phyloP scores from a whole-genome alignment of 2,113 vertebrate genomes.

The Rana temporaria region DNA sequence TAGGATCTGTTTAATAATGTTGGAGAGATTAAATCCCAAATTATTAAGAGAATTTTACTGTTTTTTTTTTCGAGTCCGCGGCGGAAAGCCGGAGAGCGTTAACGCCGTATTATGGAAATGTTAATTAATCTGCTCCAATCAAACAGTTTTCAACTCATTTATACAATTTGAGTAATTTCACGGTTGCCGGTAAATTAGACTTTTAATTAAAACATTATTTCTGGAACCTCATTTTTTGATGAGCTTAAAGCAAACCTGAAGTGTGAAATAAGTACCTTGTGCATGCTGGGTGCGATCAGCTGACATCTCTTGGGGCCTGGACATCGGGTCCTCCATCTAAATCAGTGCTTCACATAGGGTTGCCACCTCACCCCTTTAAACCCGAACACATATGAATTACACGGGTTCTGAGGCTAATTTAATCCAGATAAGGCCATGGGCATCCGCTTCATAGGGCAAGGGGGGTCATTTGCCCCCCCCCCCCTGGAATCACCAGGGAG shows the following conservation, averaged over 20 bases:
- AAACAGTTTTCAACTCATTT: background rate
- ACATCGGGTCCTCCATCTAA: too few species aligned
- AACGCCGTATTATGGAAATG: background rate
- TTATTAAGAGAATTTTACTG: conserved; percentile 6
- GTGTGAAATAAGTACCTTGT: too few species aligned
- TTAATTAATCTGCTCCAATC: conserved; percentile 2
- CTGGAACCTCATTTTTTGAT: background rate
- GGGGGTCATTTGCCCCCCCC: too few species aligned
- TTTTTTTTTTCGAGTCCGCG: background rate
- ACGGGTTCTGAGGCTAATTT: too few species aligned
- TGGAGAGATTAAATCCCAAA: conserved; percentile 7
- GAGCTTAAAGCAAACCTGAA: background rate
- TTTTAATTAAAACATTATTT: background rate
- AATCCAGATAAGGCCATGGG: too few species aligned
- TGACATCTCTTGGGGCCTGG: too few species aligned
- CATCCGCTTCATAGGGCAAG: too few species aligned
- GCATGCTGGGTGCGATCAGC: too few species aligned
- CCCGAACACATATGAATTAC: too few species aligned
- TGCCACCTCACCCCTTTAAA: too few species aligned
- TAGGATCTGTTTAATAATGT: conserved; percentile 3
- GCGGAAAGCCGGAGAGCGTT: background rate
- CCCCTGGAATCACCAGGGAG: too few species aligned
- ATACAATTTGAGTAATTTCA: background rate
- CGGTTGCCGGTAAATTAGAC: background rate
- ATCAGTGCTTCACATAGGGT: too few species aligned